These are phyloP conservation scores for Chrosomus eos DNA, from an alignment of 2,797 vertebrate species.

Conservation along the genomic window DNA sequence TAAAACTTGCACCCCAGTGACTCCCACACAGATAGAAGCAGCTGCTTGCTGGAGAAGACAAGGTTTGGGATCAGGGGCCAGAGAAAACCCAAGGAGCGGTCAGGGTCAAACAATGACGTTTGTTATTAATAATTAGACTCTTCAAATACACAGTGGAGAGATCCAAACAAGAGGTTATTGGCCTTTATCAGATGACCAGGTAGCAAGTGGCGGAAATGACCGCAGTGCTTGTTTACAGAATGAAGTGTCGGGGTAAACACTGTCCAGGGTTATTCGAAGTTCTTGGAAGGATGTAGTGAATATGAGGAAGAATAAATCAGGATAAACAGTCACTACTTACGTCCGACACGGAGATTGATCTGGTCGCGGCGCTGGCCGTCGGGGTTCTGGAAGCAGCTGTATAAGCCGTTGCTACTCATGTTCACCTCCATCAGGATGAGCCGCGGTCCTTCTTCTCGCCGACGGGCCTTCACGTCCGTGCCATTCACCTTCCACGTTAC, in stretches of 20 bases:
- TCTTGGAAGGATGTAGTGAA: slow-evolving; percentile 2
- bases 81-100: background rate
- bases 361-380: slow-evolving; percentile 90
- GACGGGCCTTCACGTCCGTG: slow-evolving; percentile 84
- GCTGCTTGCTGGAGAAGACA: slow-evolving; percentile 17
- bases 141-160: slow-evolving; percentile 18
- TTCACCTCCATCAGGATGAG: slow-evolving; percentile 85
- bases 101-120: slow-evolving; percentile 43
- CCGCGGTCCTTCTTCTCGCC: slow-evolving; percentile 83
- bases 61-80: background rate
- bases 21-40: slow-evolving; percentile 47
- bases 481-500: slow-evolving; percentile 96
- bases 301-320: background rate
- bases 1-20: slow-evolving; percentile 21
- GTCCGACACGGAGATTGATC: slow-evolving; percentile 87
- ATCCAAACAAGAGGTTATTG: slow-evolving; percentile 38
- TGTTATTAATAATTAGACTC: slow-evolving; percentile 52
- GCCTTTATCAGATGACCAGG: background rate
- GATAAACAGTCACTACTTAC: slow-evolving; percentile 80
- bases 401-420: slow-evolving; percentile 87
- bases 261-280: slow-evolving; percentile 24
- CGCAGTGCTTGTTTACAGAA: slow-evolving; percentile 24
- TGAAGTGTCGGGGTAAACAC: slow-evolving; percentile 29
- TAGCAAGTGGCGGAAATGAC: slow-evolving; percentile 20
- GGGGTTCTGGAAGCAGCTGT: slow-evolving; percentile 93